Evolutionary conservation across 1,140 invertebrate species (phyloP), one percentile per base, ranked within the genome.

Genomic region (Cotesia chilonis): DNA sequence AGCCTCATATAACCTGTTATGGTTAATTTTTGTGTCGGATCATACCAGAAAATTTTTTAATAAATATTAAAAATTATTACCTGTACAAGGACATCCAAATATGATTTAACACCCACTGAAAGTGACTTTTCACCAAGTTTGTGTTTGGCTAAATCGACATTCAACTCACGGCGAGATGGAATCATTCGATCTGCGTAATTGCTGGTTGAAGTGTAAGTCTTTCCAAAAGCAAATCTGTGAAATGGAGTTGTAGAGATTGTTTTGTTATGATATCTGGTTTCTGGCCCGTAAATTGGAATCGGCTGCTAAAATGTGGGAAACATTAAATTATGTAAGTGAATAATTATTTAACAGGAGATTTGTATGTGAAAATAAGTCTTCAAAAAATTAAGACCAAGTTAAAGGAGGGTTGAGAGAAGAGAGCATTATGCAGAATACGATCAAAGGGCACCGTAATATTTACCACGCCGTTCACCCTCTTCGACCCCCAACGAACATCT

Each of bases 321-420:
- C 5, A 66, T 41, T 5, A 47, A 41, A 55, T 28, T 28, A 28
- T 12, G n/a, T 57, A 4, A 14, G n/a, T 57, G n/a, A 20, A 57
- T 57, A 20, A 17, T 41, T 7, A 41, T 14, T 38, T 47, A 20
- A 65, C 12, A 76, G 73, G 74, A 78, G 75, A 79, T 76, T 75
- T 55, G 47, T 41, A 41, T 41, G 47, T 70, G 73, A 68, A 65
- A 69, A 38, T 67, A 72, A 59, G 61, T 47, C 9, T 51, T 52
- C 7, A 65, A 57, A 9, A 51, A 28, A n/a, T 64, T 64, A 17
- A 20, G 20, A 41, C 12, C 41, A 64, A 65, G 71, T 51, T 60
- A 68, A 57, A 47, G 52, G 59, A 63, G 63, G 59, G 68, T 41
- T 20, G 61, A 61, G 17, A 51, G 59, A 35, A 17, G 17, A 41